phyloP scores from a whole-genome alignment of 2,113 vertebrate species.

The Percopsis transmontana region DNA sequence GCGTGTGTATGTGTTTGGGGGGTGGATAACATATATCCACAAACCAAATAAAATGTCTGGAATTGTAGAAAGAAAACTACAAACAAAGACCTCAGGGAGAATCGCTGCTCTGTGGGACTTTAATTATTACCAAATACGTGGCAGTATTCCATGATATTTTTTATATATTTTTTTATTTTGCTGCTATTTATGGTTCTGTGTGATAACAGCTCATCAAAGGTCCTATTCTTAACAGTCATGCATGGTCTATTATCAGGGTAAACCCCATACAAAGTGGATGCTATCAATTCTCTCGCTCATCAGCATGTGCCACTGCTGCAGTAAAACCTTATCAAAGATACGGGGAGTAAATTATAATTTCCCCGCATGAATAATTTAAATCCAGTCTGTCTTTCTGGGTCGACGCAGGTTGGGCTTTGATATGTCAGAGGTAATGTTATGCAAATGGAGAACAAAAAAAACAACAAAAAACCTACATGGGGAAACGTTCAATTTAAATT shows the following conservation, averaged over 20 bases:
- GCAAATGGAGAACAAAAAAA: conserved; percentile 44
- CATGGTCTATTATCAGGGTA: conserved; percentile 9
- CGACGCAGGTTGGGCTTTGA: conserved; percentile 59
- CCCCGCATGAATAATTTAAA: conserved; percentile 68
- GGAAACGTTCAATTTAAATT: conserved; percentile 1
- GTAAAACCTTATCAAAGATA: conserved; percentile 52
- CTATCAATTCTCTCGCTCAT: conserved; percentile 24
- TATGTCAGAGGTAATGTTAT: conserved; percentile 69
- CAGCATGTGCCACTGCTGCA: conserved; percentile 13
- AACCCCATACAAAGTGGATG: conserved; percentile 10
- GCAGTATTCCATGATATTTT: too few relatives aligned
- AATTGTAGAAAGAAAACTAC: too few relatives aligned
- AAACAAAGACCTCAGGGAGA: too few relatives aligned
- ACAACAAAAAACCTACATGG: not conserved
- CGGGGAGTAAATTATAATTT: conserved; percentile 54
- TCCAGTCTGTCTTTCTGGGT: conserved; percentile 63
- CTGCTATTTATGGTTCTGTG: too few relatives aligned
- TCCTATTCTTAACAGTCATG: not conserved
- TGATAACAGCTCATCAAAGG: not conserved
- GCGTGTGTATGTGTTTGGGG: too few relatives aligned
- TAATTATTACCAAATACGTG: too few relatives aligned
- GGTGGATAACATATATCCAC: too few relatives aligned
- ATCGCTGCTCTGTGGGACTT: too few relatives aligned
- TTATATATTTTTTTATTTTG: too few relatives aligned
- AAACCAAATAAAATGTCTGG: too few relatives aligned